Conservation (phyloP, 1,140 invertebrate genomes). For the Drosophila saltans region DNA sequence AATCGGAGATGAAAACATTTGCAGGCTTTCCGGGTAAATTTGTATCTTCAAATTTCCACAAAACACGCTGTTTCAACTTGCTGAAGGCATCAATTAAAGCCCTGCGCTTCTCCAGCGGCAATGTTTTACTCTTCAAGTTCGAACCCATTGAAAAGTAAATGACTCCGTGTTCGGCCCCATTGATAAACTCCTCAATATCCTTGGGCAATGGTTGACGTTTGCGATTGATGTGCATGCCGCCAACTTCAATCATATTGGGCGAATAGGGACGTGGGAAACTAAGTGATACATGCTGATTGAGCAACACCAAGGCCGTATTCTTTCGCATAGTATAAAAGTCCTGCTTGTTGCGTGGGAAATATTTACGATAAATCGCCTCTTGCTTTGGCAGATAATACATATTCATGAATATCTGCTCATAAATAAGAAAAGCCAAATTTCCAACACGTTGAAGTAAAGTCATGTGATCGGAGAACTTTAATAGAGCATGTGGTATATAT, state of each 20-base stretch:
- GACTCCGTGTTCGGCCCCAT: slow-evolving; percentile 85
- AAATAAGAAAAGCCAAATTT: slow-evolving; percentile 79
- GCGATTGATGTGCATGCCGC: slow-evolving; percentile 85
- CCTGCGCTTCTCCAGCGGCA: slow-evolving; percentile 84
- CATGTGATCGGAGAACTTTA: slow-evolving; percentile 82
- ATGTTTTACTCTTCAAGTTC: slow-evolving; percentile 85
- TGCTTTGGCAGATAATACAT: slow-evolving; percentile 70
- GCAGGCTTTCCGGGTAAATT: slow-evolving; percentile 84
- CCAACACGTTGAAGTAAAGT: slow-evolving; percentile 80
- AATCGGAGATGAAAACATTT: slow-evolving; percentile 87
- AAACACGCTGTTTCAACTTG: slow-evolving; percentile 85
- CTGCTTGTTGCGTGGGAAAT: slow-evolving; percentile 73
- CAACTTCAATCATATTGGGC: slow-evolving; percentile 85
- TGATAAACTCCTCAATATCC: slow-evolving; percentile 85
- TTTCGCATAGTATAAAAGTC: slow-evolving; percentile 69
- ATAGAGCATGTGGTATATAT: slow-evolving; percentile 78
- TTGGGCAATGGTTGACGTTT: slow-evolving; percentile 78
- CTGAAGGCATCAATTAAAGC: slow-evolving; percentile 85
- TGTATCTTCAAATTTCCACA: slow-evolving; percentile 89
- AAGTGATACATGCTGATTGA: slow-evolving; percentile 85
- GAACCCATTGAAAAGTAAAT: slow-evolving; percentile 88
- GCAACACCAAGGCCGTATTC: slow-evolving; percentile 84
- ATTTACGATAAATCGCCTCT: slow-evolving; percentile 77
- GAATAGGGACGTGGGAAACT: slow-evolving; percentile 84
- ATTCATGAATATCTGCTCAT: slow-evolving; percentile 55